Evolutionary conservation across 2,888 invertebrate species (phyloP).

Genomic region (Zhengitettix transpicula): DNA sequence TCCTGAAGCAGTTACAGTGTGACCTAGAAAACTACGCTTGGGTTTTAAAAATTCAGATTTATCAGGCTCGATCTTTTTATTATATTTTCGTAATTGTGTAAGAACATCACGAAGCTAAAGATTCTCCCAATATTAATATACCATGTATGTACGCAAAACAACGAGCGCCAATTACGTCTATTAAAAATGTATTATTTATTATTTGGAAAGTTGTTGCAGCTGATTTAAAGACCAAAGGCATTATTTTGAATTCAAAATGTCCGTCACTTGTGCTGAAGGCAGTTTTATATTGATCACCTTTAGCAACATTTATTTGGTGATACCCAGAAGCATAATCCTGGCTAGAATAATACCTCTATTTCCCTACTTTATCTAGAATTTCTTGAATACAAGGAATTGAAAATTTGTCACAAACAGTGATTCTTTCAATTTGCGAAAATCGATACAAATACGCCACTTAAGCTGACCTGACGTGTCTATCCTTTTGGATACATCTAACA

Average conservation of each 20-base stretch:
- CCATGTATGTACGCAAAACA: slow-evolving; percentile 19
- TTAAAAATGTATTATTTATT: slow-evolving; percentile 21
- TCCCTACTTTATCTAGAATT: slow-evolving; percentile 19
- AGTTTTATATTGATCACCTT: slow-evolving; percentile 16
- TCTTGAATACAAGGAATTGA: slow-evolving; percentile 17
- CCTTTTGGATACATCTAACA: slow-evolving; percentile 18
- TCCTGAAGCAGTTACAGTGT: too few species aligned
- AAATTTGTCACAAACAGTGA: slow-evolving; percentile 12
- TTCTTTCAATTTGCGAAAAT: slow-evolving; percentile 16
- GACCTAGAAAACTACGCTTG: slow-evolving; percentile 21
- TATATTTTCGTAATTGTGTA: background rate
- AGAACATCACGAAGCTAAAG: background rate
- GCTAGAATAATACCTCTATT: slow-evolving; percentile 18
- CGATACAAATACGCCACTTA: slow-evolving; percentile 17
- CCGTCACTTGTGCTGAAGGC: slow-evolving; percentile 18
- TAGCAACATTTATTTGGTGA: slow-evolving; percentile 18
- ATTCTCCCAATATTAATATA: slow-evolving; percentile 10
- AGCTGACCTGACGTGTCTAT: slow-evolving; percentile 12
- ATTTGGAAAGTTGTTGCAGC: slow-evolving; percentile 21
- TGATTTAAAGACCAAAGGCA: slow-evolving; percentile 20
- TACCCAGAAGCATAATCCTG: slow-evolving; percentile 20
- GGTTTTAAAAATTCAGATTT: slow-evolving; percentile 2
- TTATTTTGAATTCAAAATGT: slow-evolving; percentile 18
- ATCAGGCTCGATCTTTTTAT: background rate
- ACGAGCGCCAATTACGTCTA: slow-evolving; percentile 15